These are phyloP conservation scores for Mimas tiliae DNA, from an alignment of 2,888 invertebrate species.

Conservation along the genomic window DNA sequence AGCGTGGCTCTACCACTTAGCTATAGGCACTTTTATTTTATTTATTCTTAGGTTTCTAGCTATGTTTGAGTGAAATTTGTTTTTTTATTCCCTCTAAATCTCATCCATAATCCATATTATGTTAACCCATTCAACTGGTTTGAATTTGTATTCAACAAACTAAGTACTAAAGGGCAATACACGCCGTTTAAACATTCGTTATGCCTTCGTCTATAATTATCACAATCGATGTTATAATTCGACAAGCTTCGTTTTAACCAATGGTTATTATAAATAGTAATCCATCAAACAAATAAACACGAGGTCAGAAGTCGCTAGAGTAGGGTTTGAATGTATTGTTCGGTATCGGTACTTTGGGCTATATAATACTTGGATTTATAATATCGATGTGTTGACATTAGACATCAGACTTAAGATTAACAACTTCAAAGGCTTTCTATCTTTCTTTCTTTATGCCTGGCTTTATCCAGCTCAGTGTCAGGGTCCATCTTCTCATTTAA, in stretches of 20 bases:
- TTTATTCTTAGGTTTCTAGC: too few species aligned
- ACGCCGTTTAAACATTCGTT: neutral
- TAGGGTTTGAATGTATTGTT: neutral
- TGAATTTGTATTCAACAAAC: neutral
- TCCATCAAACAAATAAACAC: constrained; percentile 15
- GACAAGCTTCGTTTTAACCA: neutral
- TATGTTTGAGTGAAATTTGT: too few species aligned
- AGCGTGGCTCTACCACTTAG: too few species aligned
- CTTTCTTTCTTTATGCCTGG: too few species aligned
- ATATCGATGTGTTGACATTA: neutral
- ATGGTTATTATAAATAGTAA: neutral
- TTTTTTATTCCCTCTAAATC: neutral
- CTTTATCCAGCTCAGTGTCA: too few species aligned
- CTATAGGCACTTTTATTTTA: too few species aligned
- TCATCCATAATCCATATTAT: neutral
- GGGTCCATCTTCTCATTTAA: too few species aligned
- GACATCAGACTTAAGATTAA: too few species aligned
- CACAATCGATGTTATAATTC: neutral
- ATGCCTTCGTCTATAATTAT: neutral
- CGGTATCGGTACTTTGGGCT: neutral
- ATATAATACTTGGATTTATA: neutral
- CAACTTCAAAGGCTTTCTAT: too few species aligned
- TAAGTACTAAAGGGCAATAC: neutral
- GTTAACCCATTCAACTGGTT: too few species aligned
- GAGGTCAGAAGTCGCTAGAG: neutral